Percentiles rank a stretch among this genome's conserved stretches.
phyloP scores from a whole-genome alignment of 2,797 vertebrate species.

The Propithecus perrieri region DNA sequence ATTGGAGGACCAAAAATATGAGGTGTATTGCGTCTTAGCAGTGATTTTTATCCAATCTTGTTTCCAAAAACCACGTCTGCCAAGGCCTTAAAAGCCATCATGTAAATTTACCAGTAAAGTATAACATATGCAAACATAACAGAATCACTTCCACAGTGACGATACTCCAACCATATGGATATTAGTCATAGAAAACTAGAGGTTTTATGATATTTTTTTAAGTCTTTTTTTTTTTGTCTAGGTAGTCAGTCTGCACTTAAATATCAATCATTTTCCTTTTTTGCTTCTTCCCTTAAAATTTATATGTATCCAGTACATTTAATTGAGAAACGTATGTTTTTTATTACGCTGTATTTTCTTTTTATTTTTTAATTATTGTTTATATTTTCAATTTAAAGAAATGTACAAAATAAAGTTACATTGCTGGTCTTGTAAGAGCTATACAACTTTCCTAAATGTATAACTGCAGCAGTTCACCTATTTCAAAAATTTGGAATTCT shows the following conservation, averaged over 20 bases:
- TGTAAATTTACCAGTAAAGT: constrained; percentile 88
- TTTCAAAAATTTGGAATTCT: constrained; percentile 89
- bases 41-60: constrained; percentile 87
- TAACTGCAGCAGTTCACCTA: constrained; percentile 89
- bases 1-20: constrained; percentile 91
- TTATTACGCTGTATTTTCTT: constrained; percentile 91
- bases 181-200: constrained; percentile 88
- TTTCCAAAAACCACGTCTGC: constrained; percentile 87
- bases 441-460: constrained; percentile 89
- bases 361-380: constrained; percentile 93
- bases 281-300: constrained; percentile 89
- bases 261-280: constrained; percentile 89
- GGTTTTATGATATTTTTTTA: constrained; percentile 82
- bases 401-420: constrained; percentile 91
- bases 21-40: constrained; percentile 88
- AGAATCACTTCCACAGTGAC: constrained; percentile 87
- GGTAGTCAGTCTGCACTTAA: constrained; percentile 90
- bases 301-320: constrained; percentile 92
- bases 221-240: constrained; percentile 86
- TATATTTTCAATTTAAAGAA: constrained; percentile 91
- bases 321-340: constrained; percentile 91
- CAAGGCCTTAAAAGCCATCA: constrained; percentile 88
- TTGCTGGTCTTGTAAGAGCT: constrained; percentile 90
- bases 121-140: constrained; percentile 88
- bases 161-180: constrained; percentile 87